A percentile compares a stretch with the other conserved stretches of the same genome.
phyloP scores from a whole-genome alignment of 2,888 invertebrate genomes.

The Plebejus argus region DNA sequence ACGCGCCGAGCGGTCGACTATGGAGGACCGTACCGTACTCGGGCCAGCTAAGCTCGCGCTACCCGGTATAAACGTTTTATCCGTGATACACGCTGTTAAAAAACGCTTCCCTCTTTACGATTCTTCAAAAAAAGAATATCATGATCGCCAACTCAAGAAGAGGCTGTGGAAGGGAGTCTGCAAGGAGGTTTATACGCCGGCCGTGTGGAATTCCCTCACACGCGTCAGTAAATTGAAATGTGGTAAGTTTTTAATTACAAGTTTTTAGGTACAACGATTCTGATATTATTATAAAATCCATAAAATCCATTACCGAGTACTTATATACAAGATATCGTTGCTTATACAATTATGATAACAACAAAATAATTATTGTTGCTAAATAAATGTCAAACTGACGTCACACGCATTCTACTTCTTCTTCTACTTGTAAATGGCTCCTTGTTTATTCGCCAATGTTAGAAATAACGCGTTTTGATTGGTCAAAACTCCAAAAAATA shows the following conservation, averaged over 20 bases:
- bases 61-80: background rate
- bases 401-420: too few relatives aligned
- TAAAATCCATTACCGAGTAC: too few relatives aligned
- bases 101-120: background rate
- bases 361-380: too few relatives aligned
- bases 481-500: too few relatives aligned
- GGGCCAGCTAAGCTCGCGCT: background rate
- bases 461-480: too few relatives aligned
- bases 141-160: background rate
- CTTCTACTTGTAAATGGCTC: too few relatives aligned
- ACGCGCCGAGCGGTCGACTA: constrained; percentile 5
- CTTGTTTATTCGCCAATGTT: too few relatives aligned
- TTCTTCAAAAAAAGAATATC: background rate
- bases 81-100: background rate
- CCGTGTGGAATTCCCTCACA: background rate
- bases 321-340: too few relatives aligned
- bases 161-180: background rate
- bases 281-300: background rate
- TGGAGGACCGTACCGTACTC: background rate
- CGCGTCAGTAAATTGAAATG: background rate
- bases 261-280: background rate
- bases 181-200: background rate
- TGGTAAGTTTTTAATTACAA: constrained; percentile 1
- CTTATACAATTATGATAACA: too few relatives aligned
- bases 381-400: too few relatives aligned